Percentiles rank a stretch among this genome's conserved stretches.
Conservation (phyloP, 2,888 invertebrate species). For the Cancer borealis region DNA sequence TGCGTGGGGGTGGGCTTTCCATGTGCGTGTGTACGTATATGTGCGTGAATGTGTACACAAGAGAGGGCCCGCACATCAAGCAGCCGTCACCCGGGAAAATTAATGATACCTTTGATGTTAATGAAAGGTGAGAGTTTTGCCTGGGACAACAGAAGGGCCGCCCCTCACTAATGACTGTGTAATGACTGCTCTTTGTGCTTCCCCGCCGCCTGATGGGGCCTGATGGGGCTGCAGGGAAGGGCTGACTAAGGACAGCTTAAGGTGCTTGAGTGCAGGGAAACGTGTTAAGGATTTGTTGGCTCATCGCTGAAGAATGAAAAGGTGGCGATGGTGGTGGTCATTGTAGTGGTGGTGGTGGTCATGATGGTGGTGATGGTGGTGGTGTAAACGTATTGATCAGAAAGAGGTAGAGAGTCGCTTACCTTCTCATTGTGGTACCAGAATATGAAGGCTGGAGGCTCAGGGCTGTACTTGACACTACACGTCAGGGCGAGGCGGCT, state of each 20-base stretch:
- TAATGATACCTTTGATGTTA: conserved; percentile 20
- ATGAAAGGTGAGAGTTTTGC: neutral
- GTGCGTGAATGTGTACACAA: neutral
- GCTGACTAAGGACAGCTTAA: neutral
- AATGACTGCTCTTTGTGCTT: conserved; percentile 12
- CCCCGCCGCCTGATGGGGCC: neutral
- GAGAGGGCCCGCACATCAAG: neutral
- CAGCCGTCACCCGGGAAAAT: neutral
- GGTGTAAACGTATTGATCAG: neutral
- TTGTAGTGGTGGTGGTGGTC: neutral
- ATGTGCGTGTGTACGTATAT: neutral
- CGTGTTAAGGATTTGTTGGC: neutral
- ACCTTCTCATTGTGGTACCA: conserved; percentile 97
- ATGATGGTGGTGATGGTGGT: neutral
- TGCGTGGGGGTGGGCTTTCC: neutral
- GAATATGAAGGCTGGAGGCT: conserved; percentile 95
- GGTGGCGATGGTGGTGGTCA: neutral
- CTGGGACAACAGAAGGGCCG: neutral
- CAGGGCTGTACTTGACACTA: conserved; percentile 93
- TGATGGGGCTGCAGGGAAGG: neutral
- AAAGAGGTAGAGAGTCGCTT: conserved; percentile 81
- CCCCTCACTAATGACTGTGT: conserved; percentile 10
- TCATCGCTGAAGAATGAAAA: neutral
- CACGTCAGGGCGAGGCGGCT: conserved; percentile 96
- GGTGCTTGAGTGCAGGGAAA: neutral